A percentile compares a stretch with the other conserved stretches of the same genome.
These are phyloP conservation scores for Lycorma delicatula DNA, from an alignment of 1,140 invertebrate genomes.

Conservation along the genomic window DNA sequence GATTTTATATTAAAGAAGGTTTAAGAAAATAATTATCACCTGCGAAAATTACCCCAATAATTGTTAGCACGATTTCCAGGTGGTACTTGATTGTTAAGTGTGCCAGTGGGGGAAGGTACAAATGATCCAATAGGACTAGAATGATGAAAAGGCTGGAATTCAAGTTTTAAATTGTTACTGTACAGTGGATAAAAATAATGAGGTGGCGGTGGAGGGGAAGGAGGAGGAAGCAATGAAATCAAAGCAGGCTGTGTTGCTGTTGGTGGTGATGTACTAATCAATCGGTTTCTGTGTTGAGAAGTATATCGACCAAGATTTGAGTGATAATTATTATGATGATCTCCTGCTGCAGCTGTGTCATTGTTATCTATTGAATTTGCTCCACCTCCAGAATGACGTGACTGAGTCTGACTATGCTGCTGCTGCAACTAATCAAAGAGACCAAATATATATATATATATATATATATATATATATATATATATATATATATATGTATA, in stretches of 20 bases:
- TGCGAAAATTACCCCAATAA: slow-evolving; percentile 86
- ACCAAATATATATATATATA: no score
- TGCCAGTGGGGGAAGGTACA: slow-evolving; percentile 24
- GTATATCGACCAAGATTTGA: neutral
- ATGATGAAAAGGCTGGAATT: slow-evolving; percentile 23
- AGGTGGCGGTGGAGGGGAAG: neutral
- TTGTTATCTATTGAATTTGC: no score
- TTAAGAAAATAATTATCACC: no score
- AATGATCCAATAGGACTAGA: slow-evolving; percentile 18
- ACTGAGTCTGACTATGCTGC: no score
- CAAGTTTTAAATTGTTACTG: slow-evolving; percentile 25
- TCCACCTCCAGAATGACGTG: no score
- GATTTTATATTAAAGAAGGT: no score
- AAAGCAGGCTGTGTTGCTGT: neutral
- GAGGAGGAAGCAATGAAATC: neutral
- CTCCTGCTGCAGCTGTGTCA: slow-evolving; percentile 2
- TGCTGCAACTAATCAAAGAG: slow-evolving; percentile 1
- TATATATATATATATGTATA: no score
- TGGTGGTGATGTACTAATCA: no score
- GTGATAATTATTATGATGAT: neutral
- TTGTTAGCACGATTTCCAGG: slow-evolving; percentile 81
- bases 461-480: no score
- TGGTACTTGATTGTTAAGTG: slow-evolving; percentile 77
- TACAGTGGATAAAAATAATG: slow-evolving; percentile 23
- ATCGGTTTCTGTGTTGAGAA: no score